Base-by-base conservation (phyloP, 92 coral and sea anemone species). In the Virgularia gustaviana region DNA sequence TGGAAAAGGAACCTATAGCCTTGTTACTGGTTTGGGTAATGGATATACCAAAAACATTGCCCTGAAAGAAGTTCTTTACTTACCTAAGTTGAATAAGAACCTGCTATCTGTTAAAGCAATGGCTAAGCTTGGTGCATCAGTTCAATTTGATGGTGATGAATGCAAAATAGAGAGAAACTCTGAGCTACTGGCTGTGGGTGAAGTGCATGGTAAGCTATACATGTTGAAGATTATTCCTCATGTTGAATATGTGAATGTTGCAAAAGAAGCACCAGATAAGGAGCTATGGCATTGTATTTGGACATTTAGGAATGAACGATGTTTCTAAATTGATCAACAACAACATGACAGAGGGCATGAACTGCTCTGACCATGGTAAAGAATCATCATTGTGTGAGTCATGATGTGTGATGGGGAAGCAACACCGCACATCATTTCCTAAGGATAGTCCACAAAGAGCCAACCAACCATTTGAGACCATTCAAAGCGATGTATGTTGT, bases 1-100 rank as follows among this genome's bases (percentile, higher is more conserved):
- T 72, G 77, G 77, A 24, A 72, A 72, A 72, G 66, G 77, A 33
- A 72, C 77, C 35, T 72, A 72, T 71, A 53, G 54, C 54, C 65
- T 71, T 71, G 62, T 71, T 15, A 65, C 77, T 71, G 77, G 54
- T 35, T 56, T 71, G 65, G 66, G 66, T 32, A 56, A 71, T 71
- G 44, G 66, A 53, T 22, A 28, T 72, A 54, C 65, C 67, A 42
- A 30, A 55, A 52, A 28, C 42, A 51, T 71, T 51, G 43, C 9
- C 25, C 77, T 71, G 25, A 52, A 29, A 19, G 47, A 54, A 18
- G 77, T 52, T 30, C 10, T 71, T 64, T 51, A 71, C 32, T 32
- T 71, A 53, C 77, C 77, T 19, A 51, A 71, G 19, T 51, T 71
- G 65, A 35, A 18, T 1, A 51, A 54, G 65, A 71, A 63, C 29